Conservation (phyloP, 2,888 invertebrate species). For the Luperina testacea region DNA sequence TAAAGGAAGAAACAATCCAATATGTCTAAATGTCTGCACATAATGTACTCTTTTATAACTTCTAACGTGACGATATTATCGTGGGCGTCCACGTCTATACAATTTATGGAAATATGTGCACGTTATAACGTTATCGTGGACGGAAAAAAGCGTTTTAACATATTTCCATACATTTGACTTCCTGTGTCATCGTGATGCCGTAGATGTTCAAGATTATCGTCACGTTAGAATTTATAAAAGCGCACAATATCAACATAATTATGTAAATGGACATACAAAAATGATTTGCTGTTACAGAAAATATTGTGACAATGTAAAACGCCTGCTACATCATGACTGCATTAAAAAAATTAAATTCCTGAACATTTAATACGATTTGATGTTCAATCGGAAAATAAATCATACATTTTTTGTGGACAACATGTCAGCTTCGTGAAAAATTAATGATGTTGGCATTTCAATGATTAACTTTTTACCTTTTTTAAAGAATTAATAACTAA, state of each 20-base stretch:
- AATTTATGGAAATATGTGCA: background rate
- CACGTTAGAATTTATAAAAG: background rate
- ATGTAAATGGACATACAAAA: background rate
- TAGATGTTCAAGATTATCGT: background rate
- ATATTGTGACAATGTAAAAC: background rate
- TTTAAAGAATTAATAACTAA: background rate
- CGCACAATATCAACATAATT: background rate
- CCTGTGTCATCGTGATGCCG: background rate
- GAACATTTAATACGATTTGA: constrained; percentile 2
- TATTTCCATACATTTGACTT: background rate
- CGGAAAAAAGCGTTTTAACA: background rate
- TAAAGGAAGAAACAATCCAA: background rate
- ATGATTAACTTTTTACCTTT: background rate
- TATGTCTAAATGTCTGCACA: background rate
- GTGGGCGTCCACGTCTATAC: background rate
- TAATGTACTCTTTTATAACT: background rate
- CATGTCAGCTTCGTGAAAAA: constrained; percentile 11
- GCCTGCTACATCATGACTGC: too few species aligned
- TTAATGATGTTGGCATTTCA: background rate
- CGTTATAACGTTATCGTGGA: background rate
- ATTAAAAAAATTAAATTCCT: background rate
- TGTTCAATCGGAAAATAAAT: background rate
- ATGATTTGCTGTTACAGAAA: background rate
- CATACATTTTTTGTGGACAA: background rate
- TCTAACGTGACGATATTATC: background rate